A percentile compares a stretch with the other conserved stretches of the same genome.
phyloP scores from a whole-genome alignment of 2,888 invertebrate genomes.

The Agrotis clavis region DNA sequence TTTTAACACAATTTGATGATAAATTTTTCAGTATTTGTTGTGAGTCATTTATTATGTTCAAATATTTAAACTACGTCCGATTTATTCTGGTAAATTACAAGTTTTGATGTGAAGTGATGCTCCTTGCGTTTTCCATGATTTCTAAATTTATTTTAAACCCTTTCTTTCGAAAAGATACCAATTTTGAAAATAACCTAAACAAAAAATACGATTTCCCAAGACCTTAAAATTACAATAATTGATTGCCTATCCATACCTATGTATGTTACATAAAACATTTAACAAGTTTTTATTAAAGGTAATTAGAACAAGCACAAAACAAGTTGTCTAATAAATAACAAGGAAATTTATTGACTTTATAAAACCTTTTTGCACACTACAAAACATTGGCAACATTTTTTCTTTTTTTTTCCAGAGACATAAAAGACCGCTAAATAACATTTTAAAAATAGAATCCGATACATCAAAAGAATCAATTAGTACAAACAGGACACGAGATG shows the following conservation, averaged over 20 bases:
- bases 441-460: constrained; percentile 56
- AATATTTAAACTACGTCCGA: constrained; percentile 45
- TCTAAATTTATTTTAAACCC: background rate
- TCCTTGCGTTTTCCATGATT: constrained; percentile 9
- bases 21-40: constrained; percentile 30
- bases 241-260: background rate
- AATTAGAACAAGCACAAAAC: constrained; percentile 35
- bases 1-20: constrained; percentile 45
- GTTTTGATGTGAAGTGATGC: constrained; percentile 3
- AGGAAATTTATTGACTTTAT: constrained; percentile 40
- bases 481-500: constrained; percentile 55
- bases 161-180: background rate
- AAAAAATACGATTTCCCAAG: background rate
- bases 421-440: constrained; percentile 36
- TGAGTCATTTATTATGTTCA: constrained; percentile 47
- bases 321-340: constrained; percentile 35
- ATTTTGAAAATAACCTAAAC: background rate
- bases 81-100: constrained; percentile 12
- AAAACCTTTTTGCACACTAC: constrained; percentile 49
- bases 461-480: constrained; percentile 71
- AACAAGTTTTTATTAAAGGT: constrained; percentile 18
- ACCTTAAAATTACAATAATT: background rate
- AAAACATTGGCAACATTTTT: constrained; percentile 20
- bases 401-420: constrained; percentile 7
- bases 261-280: background rate